Percentiles rank a stretch among this genome's conserved stretches.
These are phyloP conservation scores for Alosa alosa DNA, from an alignment of 2,113 vertebrate species.

Conservation along the genomic window DNA sequence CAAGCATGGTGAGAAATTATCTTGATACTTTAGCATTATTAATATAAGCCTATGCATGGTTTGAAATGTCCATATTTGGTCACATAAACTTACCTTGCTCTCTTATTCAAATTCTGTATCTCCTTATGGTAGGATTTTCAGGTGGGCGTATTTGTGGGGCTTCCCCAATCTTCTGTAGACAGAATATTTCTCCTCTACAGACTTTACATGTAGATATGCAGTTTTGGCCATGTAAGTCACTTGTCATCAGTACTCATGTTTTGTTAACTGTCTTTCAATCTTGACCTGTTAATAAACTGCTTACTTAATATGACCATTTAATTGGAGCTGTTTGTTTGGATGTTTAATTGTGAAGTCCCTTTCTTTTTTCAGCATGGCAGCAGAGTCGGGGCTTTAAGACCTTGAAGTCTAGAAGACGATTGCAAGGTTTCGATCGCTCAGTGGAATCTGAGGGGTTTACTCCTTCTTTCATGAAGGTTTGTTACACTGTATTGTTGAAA, in stretches of 20 bases:
- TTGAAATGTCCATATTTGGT: neutral
- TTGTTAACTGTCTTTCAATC: neutral
- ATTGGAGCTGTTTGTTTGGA: neutral
- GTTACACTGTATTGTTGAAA: neutral
- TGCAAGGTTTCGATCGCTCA: slow-evolving; percentile 77
- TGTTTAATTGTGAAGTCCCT: neutral
- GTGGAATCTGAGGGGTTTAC: slow-evolving; percentile 75
- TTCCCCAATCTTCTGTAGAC: slow-evolving; percentile 71
- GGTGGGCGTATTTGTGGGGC: slow-evolving; percentile 60
- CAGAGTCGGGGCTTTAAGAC: slow-evolving; percentile 92
- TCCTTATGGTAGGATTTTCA: slow-evolving; percentile 74
- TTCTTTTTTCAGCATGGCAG: slow-evolving; percentile 71
- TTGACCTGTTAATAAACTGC: neutral
- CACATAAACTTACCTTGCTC: too few relatives aligned
- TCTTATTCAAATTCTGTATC: neutral
- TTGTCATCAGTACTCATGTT: neutral
- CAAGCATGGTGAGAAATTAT: slow-evolving; percentile 82
- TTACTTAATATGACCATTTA: neutral
- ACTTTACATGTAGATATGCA: slow-evolving; percentile 74
- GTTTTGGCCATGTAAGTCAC: slow-evolving; percentile 79
- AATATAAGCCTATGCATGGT: neutral
- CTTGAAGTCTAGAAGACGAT: slow-evolving; percentile 82
- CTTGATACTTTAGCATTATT: neutral
- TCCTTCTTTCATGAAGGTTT: slow-evolving; percentile 90
- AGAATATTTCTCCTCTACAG: slow-evolving; percentile 74